These are phyloP conservation scores for Onychorhynchus coronatus DNA, from an alignment of 2,113 vertebrate species.

Conservation along the genomic window DNA sequence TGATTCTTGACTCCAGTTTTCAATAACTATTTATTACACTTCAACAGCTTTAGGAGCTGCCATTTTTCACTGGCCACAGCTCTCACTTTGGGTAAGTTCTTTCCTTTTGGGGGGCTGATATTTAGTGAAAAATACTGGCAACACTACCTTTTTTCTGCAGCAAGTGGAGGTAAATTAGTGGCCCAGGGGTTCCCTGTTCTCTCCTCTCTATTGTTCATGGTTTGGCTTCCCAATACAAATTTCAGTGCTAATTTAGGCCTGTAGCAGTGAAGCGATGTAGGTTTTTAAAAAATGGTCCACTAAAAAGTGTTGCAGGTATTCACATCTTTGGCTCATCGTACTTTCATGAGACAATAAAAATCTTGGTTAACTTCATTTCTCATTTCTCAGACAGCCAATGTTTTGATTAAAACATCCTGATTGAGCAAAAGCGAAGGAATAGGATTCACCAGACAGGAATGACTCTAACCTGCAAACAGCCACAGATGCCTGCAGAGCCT, in stretches of 20 bases:
- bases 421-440: background rate
- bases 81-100: background rate
- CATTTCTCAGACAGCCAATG: background rate
- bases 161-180: background rate
- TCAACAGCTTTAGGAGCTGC: background rate
- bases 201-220: background rate
- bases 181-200: background rate
- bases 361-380: background rate
- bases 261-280: background rate
- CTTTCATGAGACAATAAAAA: background rate
- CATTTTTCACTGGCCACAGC: background rate
- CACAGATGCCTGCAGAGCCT: background rate
- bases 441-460: background rate
- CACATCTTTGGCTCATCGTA: background rate
- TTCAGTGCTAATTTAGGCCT: background rate
- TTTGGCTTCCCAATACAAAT: background rate
- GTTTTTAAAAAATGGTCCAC: background rate
- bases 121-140: constrained; percentile 12
- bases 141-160: background rate
- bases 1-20: background rate
- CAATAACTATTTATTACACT: background rate
- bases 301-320: background rate
- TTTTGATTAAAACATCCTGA: background rate
- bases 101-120: background rate
- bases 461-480: background rate